Evolutionary conservation across 2,113 vertebrate species (phyloP).

Genomic region (Progne subis): DNA sequence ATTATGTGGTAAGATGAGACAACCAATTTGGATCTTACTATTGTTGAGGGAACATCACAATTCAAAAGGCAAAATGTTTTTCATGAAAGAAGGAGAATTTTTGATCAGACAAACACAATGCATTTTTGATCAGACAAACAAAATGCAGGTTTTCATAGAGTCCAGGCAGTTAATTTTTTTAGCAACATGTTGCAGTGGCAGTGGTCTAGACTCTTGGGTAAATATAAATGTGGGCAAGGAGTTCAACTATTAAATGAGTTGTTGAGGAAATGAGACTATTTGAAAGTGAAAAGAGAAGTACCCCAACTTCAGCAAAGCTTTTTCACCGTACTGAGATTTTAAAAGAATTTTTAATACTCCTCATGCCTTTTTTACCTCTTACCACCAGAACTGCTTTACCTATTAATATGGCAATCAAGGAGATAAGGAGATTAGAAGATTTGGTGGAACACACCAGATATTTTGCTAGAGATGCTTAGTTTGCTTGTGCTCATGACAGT

Average conservation of each 20-base stretch:
- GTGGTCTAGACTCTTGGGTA: neutral
- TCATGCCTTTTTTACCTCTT: neutral
- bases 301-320: neutral
- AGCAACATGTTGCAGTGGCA: neutral
- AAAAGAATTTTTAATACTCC: neutral
- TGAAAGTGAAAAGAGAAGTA: neutral
- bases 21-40: neutral
- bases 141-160: neutral
- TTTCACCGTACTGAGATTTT: neutral
- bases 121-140: neutral
- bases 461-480: neutral
- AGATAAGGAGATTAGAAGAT: neutral
- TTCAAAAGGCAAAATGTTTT: neutral
- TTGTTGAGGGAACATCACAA: neutral
- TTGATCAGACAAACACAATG: neutral
- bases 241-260: neutral
- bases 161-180: neutral
- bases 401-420: neutral
- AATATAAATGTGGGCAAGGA: neutral
- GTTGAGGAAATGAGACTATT: neutral
- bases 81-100: neutral
- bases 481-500: neutral
- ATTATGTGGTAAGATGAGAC: neutral
- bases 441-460: neutral
- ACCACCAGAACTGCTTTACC: neutral